A percentile compares a stretch with the other conserved stretches of the same genome.
Evolutionary conservation across 2,797 vertebrate genomes (phyloP).

Genomic region (Miichthys miiuy): DNA sequence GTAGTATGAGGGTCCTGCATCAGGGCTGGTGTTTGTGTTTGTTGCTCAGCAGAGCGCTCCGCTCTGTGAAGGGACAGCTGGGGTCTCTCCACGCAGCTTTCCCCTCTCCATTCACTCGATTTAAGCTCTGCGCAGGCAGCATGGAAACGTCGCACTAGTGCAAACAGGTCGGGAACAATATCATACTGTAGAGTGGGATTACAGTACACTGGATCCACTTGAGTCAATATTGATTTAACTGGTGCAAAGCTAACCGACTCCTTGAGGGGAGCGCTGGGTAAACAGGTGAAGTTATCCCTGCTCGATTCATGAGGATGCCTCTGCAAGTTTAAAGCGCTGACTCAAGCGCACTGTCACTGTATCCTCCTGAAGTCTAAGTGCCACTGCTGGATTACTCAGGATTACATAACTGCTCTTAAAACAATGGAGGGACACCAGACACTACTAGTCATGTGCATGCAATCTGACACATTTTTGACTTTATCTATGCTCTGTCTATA

Average conservation of each 20-base stretch:
- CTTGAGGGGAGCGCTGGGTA: not conserved
- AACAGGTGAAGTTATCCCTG: not conserved
- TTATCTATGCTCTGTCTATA: too few species aligned
- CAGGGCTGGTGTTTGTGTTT: constrained; percentile 26
- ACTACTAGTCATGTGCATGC: too few species aligned
- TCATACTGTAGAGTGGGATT: not conserved
- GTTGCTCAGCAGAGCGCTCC: not conserved
- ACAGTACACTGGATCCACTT: not conserved
- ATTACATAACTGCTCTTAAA: too few species aligned
- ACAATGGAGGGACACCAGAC: too few species aligned
- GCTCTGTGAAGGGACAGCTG: constrained; percentile 10
- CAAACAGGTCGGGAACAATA: not conserved
- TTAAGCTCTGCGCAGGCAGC: constrained; percentile 2
- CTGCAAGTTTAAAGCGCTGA: too few species aligned
- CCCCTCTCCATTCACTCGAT: not conserved
- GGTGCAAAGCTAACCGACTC: not conserved
- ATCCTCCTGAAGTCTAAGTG: too few species aligned
- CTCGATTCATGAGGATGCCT: too few species aligned
- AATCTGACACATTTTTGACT: too few species aligned
- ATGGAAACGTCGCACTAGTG: not conserved
- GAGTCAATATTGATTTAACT: constrained; percentile 27
- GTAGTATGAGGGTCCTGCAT: constrained; percentile 14
- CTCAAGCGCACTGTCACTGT: too few species aligned
- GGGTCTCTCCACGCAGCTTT: not conserved
- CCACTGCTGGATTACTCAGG: too few species aligned